Conservation (phyloP, 1,140 invertebrate genomes). For the Drosophila micromelanica region DNA sequence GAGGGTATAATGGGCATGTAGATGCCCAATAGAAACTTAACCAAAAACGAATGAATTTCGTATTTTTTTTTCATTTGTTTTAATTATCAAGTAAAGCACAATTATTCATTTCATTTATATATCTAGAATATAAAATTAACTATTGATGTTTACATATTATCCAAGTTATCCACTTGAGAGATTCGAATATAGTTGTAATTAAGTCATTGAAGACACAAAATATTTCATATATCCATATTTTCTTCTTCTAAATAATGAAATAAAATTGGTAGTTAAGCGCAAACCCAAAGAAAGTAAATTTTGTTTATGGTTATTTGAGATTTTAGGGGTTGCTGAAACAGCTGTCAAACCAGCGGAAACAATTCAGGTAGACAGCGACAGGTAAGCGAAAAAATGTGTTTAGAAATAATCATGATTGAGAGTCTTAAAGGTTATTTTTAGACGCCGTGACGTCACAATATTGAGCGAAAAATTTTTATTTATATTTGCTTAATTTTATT, state of each 20-base stretch:
- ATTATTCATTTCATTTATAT: neutral
- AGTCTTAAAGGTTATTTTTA: too few relatives aligned
- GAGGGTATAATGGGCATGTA: constrained; percentile 59
- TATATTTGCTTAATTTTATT: too few relatives aligned
- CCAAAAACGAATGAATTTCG: neutral
- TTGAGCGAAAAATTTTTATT: too few relatives aligned
- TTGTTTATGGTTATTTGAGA: neutral
- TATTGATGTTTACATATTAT: neutral
- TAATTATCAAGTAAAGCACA: too few relatives aligned
- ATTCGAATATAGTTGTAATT: constrained; percentile 4
- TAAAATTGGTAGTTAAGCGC: constrained; percentile 12
- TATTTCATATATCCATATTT: neutral
- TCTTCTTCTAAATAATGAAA: constrained; percentile 4
- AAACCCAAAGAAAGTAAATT: neutral
- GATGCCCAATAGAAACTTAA: neutral
- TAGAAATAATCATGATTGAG: too few relatives aligned
- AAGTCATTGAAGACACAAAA: constrained; percentile 17
- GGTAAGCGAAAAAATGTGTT: neutral
- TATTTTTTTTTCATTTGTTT: neutral
- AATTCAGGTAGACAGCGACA: neutral
- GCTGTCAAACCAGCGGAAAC: too few relatives aligned
- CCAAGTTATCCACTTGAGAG: neutral
- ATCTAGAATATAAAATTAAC: too few relatives aligned
- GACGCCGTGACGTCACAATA: too few relatives aligned
- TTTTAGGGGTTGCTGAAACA: neutral